phyloP scores from a whole-genome alignment of 2,797 vertebrate genomes.

The Arrhamphus sclerolepis region DNA sequence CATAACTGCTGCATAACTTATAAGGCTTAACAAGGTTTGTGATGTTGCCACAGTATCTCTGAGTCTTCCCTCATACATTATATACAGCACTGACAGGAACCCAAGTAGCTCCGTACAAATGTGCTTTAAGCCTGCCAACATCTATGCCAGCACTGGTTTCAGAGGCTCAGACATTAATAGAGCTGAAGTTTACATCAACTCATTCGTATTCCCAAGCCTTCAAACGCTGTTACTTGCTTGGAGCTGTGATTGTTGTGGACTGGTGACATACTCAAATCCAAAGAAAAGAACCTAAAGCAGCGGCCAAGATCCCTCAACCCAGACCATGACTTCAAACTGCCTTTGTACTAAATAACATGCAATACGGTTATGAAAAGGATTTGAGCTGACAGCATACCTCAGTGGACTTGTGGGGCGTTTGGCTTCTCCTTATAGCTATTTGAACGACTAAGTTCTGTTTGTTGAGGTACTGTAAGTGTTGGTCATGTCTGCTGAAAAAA shows the following conservation, averaged over 20 bases:
- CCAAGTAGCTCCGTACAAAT: neutral
- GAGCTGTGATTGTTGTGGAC: neutral
- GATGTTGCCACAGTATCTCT: neutral
- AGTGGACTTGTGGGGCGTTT: too few relatives aligned
- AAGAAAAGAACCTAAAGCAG: too few relatives aligned
- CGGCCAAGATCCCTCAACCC: too few relatives aligned
- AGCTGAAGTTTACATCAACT: neutral
- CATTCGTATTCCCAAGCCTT: neutral
- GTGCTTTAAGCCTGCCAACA: neutral
- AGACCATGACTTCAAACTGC: too few relatives aligned
- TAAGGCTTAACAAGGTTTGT: neutral
- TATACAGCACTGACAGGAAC: conserved; percentile 1
- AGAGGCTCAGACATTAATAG: neutral
- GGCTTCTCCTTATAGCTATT: too few relatives aligned
- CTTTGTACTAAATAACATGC: too few relatives aligned
- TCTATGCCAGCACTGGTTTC: neutral
- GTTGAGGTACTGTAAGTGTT: too few relatives aligned
- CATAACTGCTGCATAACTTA: neutral
- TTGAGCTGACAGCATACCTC: too few relatives aligned
- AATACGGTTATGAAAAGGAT: too few relatives aligned
- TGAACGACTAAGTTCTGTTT: too few relatives aligned
- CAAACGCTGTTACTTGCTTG: neutral
- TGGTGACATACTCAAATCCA: too few relatives aligned
- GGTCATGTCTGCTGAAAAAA: too few relatives aligned
- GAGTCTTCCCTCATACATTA: neutral